Evolutionary conservation across 2,113 vertebrate species (phyloP).

Genomic region (Trogon melanurus): DNA sequence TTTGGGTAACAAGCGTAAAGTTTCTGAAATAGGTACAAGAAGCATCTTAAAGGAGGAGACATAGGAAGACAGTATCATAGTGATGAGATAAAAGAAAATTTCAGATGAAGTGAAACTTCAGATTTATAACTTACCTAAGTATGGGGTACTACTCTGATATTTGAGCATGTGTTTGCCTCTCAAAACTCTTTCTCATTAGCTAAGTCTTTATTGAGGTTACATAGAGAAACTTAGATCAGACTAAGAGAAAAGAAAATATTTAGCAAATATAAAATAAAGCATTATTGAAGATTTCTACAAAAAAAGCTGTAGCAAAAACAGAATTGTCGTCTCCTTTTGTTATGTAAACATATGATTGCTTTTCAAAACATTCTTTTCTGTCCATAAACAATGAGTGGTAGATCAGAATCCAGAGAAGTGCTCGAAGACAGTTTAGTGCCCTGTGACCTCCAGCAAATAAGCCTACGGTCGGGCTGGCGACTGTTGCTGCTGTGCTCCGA

Average conservation of each 20-base stretch:
- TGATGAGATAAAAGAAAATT: background rate
- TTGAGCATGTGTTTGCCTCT: background rate
- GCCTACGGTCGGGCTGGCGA: background rate
- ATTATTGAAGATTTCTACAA: background rate
- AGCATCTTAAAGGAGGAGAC: background rate
- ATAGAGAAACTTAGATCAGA: background rate
- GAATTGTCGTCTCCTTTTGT: background rate
- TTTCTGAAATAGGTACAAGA: background rate
- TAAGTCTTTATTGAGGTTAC: background rate
- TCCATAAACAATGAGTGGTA: background rate
- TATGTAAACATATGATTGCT: rapidly evolving
- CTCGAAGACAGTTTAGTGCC: background rate
- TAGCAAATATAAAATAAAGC: background rate
- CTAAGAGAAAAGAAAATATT: background rate
- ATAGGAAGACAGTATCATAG: background rate
- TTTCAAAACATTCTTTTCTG: background rate
- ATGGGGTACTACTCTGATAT: background rate
- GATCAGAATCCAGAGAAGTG: background rate
- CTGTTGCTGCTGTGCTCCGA: rapidly evolving
- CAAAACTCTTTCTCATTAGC: background rate
- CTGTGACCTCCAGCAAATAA: background rate
- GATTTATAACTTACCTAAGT: background rate
- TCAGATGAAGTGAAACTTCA: background rate
- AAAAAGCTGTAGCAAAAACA: background rate
- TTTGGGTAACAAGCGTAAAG: background rate